Percentiles rank a stretch among this genome's conserved stretches.
These are phyloP conservation scores for Aphidius gifuensis DNA, from an alignment of 1,140 invertebrate species.

Conservation along the genomic window DNA sequence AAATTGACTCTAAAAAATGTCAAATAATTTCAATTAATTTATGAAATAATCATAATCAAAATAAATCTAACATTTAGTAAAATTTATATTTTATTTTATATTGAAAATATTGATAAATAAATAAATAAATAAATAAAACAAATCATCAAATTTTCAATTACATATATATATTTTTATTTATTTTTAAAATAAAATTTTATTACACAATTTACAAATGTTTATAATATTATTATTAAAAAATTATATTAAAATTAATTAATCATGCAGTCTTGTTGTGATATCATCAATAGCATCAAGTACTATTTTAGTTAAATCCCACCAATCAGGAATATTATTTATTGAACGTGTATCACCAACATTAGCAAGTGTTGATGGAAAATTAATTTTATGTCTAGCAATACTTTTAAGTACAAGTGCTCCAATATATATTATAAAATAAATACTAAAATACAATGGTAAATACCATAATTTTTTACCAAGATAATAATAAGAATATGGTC, in stretches of 20 bases:
- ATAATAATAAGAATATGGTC: conserved; percentile 76
- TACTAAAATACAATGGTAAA: conserved; percentile 76
- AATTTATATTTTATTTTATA: no score
- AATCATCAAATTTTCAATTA: no score
- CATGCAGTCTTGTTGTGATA: background rate
- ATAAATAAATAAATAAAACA: no score
- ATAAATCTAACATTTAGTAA: no score
- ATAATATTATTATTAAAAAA: background rate
- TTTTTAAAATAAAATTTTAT: no score
- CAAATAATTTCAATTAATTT: no score
- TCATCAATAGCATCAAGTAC: conserved; percentile 37
- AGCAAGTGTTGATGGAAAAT: conserved; percentile 46
- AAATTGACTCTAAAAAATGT: no score
- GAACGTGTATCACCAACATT: conserved; percentile 30
- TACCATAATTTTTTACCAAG: conserved; percentile 80
- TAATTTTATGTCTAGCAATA: conserved; percentile 72
- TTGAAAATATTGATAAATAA: no score
- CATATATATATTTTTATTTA: no score
- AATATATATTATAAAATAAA: conserved; percentile 80
- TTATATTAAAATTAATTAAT: background rate
- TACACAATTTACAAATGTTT: background rate
- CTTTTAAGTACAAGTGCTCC: conserved; percentile 74
- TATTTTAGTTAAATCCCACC: conserved; percentile 33
- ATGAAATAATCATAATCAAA: no score
- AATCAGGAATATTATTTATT: conserved; percentile 16